Conservation (phyloP, 2,888 invertebrate genomes). For the Cecidostiba fungosa region DNA sequence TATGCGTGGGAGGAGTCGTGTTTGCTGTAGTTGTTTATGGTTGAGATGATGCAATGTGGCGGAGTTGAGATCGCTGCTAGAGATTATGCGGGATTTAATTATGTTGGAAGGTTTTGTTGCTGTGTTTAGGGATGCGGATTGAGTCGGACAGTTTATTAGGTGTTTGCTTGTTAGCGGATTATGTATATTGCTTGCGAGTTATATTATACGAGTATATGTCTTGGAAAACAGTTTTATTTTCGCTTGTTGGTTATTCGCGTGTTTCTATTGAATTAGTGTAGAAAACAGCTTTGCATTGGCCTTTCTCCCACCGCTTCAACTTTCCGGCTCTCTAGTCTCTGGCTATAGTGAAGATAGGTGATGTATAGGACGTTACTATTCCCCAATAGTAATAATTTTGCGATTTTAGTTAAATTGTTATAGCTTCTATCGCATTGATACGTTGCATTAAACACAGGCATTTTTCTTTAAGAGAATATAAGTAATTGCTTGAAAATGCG, state of each 20-base stretch:
- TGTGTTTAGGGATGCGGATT: neutral
- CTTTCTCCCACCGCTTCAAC: no score
- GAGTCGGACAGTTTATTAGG: neutral
- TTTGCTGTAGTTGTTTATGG: neutral
- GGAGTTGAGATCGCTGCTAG: neutral
- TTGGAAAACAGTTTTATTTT: neutral
- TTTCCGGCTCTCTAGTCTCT: no score
- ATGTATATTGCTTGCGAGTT: neutral
- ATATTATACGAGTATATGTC: neutral
- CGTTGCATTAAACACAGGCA: neutral
- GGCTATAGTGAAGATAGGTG: no score
- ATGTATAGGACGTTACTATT: no score
- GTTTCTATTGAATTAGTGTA: no score
- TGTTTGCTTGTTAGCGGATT: neutral
- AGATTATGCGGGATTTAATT: slow-evolving; percentile 24
- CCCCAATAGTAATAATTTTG: no score
- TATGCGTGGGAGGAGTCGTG: slow-evolving; percentile 15
- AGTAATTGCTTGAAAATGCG: slow-evolving; percentile 15
- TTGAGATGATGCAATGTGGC: neutral
- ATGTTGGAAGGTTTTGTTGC: neutral
- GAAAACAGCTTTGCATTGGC: no score
- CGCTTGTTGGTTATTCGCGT: neutral
- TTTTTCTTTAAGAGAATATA: neutral
- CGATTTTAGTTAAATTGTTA: neutral
- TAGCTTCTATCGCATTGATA: slow-evolving; percentile 1